phyloP scores from a whole-genome alignment of 92 coral and sea anemone genomes.

The Palythoa grandiflora region DNA sequence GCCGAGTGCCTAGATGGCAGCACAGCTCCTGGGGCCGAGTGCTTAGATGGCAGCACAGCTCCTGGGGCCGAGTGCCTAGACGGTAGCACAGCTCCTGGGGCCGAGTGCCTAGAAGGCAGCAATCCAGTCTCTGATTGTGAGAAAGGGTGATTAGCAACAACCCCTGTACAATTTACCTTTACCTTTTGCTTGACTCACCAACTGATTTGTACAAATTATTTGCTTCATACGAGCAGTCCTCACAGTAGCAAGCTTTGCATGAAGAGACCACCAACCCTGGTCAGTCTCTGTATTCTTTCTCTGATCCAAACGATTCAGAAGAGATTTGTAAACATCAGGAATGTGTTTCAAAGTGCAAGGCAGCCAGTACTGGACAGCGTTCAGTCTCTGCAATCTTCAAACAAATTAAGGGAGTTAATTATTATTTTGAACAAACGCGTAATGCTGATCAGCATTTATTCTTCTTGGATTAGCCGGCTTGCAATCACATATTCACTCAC shows the following conservation, averaged over 20 bases:
- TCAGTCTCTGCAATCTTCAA: constrained; percentile 64
- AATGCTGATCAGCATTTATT: not conserved
- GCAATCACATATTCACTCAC: not conserved
- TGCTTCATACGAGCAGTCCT: constrained; percentile 19
- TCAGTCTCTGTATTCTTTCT: not conserved
- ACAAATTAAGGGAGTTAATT: not conserved
- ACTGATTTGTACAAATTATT: not conserved
- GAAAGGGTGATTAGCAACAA: too few species aligned
- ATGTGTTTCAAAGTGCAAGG: constrained; percentile 75
- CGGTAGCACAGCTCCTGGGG: too few species aligned
- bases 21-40: too few species aligned
- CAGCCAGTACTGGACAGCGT: constrained; percentile 80
- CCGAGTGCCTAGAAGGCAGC: too few species aligned
- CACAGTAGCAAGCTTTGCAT: constrained; percentile 21
- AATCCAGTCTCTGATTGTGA: too few species aligned
- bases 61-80: too few species aligned
- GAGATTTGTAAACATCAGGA: constrained; percentile 54
- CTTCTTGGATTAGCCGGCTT: too few species aligned
- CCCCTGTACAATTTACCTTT: too few species aligned
- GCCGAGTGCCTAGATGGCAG: too few species aligned
- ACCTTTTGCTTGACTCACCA: constrained; percentile 5
- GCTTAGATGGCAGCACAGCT: too few species aligned
- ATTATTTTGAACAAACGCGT: too few species aligned
- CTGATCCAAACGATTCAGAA: constrained; percentile 43
- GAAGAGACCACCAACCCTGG: constrained; percentile 11